phyloP scores from a whole-genome alignment of 1,140 invertebrate species.

The Leptopilina boulardi region DNA sequence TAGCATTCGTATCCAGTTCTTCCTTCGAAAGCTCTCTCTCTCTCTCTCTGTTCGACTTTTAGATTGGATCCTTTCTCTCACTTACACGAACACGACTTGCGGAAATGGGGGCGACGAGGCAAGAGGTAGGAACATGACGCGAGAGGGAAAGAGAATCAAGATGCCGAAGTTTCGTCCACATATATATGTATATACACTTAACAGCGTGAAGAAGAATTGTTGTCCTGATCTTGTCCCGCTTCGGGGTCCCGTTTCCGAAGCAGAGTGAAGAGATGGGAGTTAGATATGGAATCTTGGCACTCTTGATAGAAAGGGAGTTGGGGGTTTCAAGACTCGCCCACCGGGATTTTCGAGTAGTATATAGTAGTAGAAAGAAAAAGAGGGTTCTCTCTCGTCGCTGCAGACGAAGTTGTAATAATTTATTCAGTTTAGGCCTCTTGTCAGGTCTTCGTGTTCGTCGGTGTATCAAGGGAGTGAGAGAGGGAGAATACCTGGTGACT shows the following conservation, averaged over 20 bases:
- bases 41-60: not conserved
- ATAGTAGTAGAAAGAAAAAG: not conserved
- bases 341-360: conserved; percentile 20
- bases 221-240: conserved; percentile 71
- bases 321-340: conserved; percentile 39
- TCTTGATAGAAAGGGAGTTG: conserved; percentile 42
- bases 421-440: conserved; percentile 69
- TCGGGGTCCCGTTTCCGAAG: conserved; percentile 69
- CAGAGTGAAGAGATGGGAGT: conserved; percentile 34
- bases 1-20: conserved; percentile 39
- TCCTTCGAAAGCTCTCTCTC: conserved; percentile 12
- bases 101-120: conserved; percentile 39
- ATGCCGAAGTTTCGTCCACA: conserved; percentile 71
- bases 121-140: conserved; percentile 38
- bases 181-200: conserved; percentile 16
- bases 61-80: conserved; percentile 42
- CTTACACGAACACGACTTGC: conserved; percentile 45
- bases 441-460: conserved; percentile 62
- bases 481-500: conserved; percentile 27
- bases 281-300: conserved; percentile 71
- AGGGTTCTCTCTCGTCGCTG: not conserved
- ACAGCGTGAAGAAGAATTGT: conserved; percentile 65
- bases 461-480: conserved; percentile 35
- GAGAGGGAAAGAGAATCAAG: conserved; percentile 43
- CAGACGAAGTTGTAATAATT: conserved; percentile 65